Base-by-base conservation (phyloP, 2,113 vertebrate genomes). In the Fulmarus glacialis region DNA sequence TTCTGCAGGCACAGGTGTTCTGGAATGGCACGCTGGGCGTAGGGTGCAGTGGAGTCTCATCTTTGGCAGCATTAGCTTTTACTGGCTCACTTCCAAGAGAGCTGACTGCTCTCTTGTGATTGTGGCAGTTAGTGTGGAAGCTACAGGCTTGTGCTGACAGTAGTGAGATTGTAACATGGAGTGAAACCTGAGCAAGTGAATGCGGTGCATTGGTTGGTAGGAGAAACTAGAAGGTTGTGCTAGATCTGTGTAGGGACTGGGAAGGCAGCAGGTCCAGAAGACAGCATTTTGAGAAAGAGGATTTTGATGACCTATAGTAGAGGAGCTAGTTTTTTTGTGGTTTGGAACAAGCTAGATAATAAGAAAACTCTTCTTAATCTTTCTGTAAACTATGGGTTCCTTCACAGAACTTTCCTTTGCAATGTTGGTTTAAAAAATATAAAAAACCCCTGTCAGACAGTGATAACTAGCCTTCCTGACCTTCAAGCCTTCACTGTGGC, bases 1-100 rank as follows among this genome's bases (percentile, higher is more conserved):
- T 23, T 82, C 55, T 60, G 73, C 30, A 55, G 40, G 27, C 60
- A 43, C 30, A 29, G 53, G 32, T 26, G 42, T 43, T 34, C n/a
- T 43, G n/a, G 32, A 50, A 36, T 15, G n/a, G 32, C 19, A 5
- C 0, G 0, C 30, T 55, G 62, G 79, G 3, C 4, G 0, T 34
- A 18, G 50, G 1, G 38, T 64, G 34, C 16, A 24, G 9, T 19
- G 38, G 36, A 53, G 47, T 50, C 42, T 62, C 19, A 15, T 42
- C 73, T 73, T 24, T 55, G 53, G n/a, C 42, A 68, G 40, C n/a
- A 36, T 55, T 60, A 43, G 11, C 42, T 80, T 63, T 74, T 70
- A 16, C n/a, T 38, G 58, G 26, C 30, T 66, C 13, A 1, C 18
- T 58, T 62, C 11, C 38, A n/a, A n/a, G n/a, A n/a, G 78, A 56